Conservation (phyloP, 1,140 invertebrate genomes). For the Euwallacea similis region DNA sequence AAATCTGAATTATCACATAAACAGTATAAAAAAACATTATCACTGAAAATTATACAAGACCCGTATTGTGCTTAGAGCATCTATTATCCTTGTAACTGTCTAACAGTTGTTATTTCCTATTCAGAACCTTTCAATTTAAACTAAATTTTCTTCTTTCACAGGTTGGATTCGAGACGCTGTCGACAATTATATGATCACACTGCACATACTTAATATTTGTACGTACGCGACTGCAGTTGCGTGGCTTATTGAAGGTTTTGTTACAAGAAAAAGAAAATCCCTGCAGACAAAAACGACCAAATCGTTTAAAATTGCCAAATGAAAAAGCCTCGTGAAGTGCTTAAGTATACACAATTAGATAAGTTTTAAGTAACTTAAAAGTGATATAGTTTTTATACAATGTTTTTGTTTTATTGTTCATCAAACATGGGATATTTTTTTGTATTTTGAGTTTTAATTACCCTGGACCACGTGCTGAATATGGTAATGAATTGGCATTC, state of each 20-base stretch:
- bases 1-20: not conserved
- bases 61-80: no score
- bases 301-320: slow-evolving; percentile 21
- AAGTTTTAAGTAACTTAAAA: no score
- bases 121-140: no score
- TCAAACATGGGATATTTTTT: no score
- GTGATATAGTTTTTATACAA: no score
- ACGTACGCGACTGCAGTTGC: slow-evolving; percentile 62
- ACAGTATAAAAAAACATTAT: not conserved
- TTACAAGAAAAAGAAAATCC: slow-evolving; percentile 10
- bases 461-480: no score
- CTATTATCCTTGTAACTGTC: no score
- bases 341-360: no score
- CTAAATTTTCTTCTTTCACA: slow-evolving; percentile 44
- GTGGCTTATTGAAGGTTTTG: slow-evolving; percentile 58
- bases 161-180: slow-evolving; percentile 62
- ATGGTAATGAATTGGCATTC: no score
- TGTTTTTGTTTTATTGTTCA: no score
- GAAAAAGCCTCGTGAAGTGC: not conserved
- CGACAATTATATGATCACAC: slow-evolving; percentile 59
- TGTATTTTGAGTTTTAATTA: not conserved
- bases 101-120: no score
- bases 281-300: slow-evolving; percentile 18
- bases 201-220: slow-evolving; percentile 66
- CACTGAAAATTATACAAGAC: not conserved